Base-by-base conservation (phyloP, 2,888 invertebrate species). In the Xestia xanthographa region DNA sequence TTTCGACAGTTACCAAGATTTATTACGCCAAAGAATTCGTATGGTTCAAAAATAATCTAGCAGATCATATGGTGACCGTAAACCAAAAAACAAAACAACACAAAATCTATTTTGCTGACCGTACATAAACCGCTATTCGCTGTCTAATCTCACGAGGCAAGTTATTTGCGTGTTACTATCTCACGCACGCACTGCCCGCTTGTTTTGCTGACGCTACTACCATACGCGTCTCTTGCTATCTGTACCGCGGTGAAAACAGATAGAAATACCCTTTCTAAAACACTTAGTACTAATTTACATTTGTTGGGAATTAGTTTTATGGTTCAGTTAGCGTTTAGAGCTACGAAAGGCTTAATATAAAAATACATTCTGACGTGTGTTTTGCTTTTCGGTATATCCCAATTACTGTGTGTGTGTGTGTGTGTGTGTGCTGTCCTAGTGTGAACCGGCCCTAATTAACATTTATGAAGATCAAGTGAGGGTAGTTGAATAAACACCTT, bases 151-250 rank as follows among this genome's bases (percentile, higher is more conserved):
- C 79, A 71, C 68, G 71, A 77, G 82, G 86, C 86, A 86, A 91
- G 90, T 90, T 91, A 91, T 90, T 91, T 85, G 88, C 90, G 91
- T 89, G 89, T 87, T 83, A 76, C 85, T 90, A 90, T 90, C 90
- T 87, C 87, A 90, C 89, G 89, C 91, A 89, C 90, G 89, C 87
- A 86, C 86, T 80, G 79, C 65, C 72, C 77, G 86, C 85, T 80
- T 90, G 84, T 86, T 86, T 77, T 80, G 90, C 88, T 87, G 91
- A 90, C 90, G 90, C 90, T 90, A 90, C 90, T 83, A 86, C 90
- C 89, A 88, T 90, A 89, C 89, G 89, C 90, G 89, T 86, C 84
- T 69, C 62, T 53, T 80, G 79, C 83, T 89, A 88, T 87, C 87
- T 77, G 84, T 80, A 82, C 81, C 75, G 76, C 74, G 66, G 80